These are phyloP conservation scores for Calycopis cecrops DNA, from an alignment of 1,140 invertebrate species.

Conservation along the genomic window DNA sequence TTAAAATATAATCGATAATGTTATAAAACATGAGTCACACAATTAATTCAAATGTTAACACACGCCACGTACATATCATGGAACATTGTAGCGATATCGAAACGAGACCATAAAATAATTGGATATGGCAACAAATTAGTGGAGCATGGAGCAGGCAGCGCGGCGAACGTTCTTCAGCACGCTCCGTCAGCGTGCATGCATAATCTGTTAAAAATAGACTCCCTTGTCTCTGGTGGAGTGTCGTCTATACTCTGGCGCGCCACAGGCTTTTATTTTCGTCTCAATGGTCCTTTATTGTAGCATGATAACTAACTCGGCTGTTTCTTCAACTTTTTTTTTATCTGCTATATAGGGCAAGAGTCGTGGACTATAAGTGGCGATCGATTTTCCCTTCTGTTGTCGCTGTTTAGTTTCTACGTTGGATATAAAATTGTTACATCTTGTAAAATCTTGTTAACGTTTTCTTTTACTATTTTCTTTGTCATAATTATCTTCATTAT, in stretches of 20 bases:
- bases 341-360: conserved; percentile 1
- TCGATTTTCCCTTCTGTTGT: no score
- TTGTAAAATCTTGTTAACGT: no score
- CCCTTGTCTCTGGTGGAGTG: conserved; percentile 44
- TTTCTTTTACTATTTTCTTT: no score
- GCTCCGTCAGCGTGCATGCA: conserved; percentile 49
- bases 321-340: conserved; percentile 10
- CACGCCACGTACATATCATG: no score
- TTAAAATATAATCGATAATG: no score
- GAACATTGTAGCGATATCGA: no score
- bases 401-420: no score
- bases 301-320: conserved; percentile 31
- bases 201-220: conserved; percentile 66
- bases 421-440: no score
- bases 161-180: conserved; percentile 35
- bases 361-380: neutral
- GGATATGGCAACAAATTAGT: conserved; percentile 13
- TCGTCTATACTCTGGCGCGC: conserved; percentile 38
- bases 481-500: no score
- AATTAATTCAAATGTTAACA: no score
- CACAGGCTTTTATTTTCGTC: conserved; percentile 42
- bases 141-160: conserved; percentile 27
- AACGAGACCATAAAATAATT: neutral
- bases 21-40: no score
- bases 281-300: conserved; percentile 49